Percentiles rank a stretch among this genome's conserved stretches.
Evolutionary conservation across 2,113 vertebrate genomes (phyloP).

Genomic region (Platycercus adscitus): DNA sequence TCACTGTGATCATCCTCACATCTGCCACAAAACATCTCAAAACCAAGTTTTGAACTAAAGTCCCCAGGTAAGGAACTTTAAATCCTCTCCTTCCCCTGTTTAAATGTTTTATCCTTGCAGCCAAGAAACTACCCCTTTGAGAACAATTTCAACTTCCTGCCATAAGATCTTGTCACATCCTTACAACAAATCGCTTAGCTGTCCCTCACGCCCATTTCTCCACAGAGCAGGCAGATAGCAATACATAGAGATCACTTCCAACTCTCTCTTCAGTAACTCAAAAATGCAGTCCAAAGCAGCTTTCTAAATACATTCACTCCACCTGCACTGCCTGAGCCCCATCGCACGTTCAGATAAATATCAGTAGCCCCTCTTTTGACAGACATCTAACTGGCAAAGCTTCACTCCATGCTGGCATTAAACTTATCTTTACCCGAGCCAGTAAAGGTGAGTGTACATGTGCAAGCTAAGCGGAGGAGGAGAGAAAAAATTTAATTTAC

Average conservation of each 20-base stretch:
- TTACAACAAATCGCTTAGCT: background rate
- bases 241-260: background rate
- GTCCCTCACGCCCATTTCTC: background rate
- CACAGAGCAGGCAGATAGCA: background rate
- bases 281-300: background rate
- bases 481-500: background rate
- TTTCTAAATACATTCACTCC: background rate
- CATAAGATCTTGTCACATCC: background rate
- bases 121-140: background rate
- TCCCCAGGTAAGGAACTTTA: background rate
- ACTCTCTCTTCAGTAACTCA: background rate
- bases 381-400: background rate
- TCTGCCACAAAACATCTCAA: background rate
- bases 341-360: background rate
- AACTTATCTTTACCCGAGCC: background rate
- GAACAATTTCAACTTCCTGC: background rate
- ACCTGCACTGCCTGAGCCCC: background rate
- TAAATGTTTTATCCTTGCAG: background rate
- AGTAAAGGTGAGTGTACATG: background rate
- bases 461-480: background rate
- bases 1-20: background rate
- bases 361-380: background rate
- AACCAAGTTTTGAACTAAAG: background rate
- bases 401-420: background rate
- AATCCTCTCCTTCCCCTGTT: background rate